Evolutionary conservation across 2,888 invertebrate genomes (phyloP), one percentile per base, ranked within the genome.

Genomic region (Chymomyza procnemis): DNA sequence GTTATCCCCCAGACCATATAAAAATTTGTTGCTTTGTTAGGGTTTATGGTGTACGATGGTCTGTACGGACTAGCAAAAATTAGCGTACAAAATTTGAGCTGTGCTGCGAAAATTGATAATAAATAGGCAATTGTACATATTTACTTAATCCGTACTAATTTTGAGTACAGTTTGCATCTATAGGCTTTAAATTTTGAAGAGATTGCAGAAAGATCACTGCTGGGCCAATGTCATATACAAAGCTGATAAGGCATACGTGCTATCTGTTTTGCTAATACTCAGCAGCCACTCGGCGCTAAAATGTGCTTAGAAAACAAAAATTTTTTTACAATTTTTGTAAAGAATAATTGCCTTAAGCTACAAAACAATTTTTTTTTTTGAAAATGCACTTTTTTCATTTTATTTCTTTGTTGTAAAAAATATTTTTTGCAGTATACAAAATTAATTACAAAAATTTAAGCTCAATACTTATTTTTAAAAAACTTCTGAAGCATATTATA

Each of bases 1-100:
- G 68, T 54, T 30, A 8, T 41, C 41, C 58, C n/a, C n/a, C n/a
- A 55, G 34, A 41, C 19, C 46, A 64, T 16, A 50, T 34, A 18
- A 6, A 18, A 50, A 50, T 50, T 50, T 50, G 16, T 18, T 50
- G 19, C 9, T 50, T 50, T 50, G 16, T 1, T 50, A 9, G 6
- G 14, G 18, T 18, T n/a, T n/a, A n/a, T n/a, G n/a, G n/a, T n/a
- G n/a, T n/a, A n/a, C n/a, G n/a, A n/a, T n/a, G n/a, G n/a, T n/a
- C n/a, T n/a, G n/a, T n/a, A n/a, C n/a, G n/a, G n/a, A n/a, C n/a
- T 50, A 50, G 26, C n/a, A 26, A 26, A 26, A 26, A 26, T 26
- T 26, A 26, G 26, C 26, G 3, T 6, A 26, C 0, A 26, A 26
- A 26, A 26, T 26, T 26, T 26, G 26, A 26, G 4, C 1, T 4